Base-by-base conservation (phyloP, 2,113 vertebrate species). In the Prochilodus magdalenae region DNA sequence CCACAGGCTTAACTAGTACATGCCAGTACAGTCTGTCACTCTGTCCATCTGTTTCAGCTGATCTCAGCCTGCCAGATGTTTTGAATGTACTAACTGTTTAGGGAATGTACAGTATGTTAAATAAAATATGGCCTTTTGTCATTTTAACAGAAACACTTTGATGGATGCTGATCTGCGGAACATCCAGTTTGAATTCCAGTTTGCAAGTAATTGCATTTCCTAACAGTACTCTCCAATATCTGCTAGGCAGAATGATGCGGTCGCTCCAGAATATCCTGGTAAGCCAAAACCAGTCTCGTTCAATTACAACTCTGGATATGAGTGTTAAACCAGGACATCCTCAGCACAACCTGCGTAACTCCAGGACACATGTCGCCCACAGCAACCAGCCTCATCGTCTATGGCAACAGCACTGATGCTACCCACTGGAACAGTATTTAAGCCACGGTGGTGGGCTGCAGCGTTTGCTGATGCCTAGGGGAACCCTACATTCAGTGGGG, bases 381-480 rank as follows among this genome's bases (percentile, higher is more conserved):
- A 7, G 77, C 66, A 44, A 44, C 51, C 66, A 44, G 57, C 51
- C 18, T 72, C 30, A 36, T 30, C 67, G 18, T 27, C 30, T 18
- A 22, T 16, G 33, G 66, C 77, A 79, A 79, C 77, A 59, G 24
- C 1, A 27, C n/a, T 71, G 53, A 44, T 79, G 65, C n/a, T 72
- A 7, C 12, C 66, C 29, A 20, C 29, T 57, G 47, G 22, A 26
- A 78, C n/a, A 78, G 47, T 1, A 20, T 49, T 77, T 14, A 14
- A 15, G n/a, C n/a, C 53, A 40, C 20, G 4, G 33, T 18, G 40
- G 8, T 44, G 55, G n/a, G 8, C 30, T 8, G 3, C 57, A 57
- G 53, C 5, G 3, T 57, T 57, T 22, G 6, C 53, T 13, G 59
- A 63, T 15, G 20, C 24, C 14, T 22, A 27, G 40, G 36, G n/a